phyloP scores from a whole-genome alignment of 2,888 invertebrate species.

The Clistopyga incitator region DNA sequence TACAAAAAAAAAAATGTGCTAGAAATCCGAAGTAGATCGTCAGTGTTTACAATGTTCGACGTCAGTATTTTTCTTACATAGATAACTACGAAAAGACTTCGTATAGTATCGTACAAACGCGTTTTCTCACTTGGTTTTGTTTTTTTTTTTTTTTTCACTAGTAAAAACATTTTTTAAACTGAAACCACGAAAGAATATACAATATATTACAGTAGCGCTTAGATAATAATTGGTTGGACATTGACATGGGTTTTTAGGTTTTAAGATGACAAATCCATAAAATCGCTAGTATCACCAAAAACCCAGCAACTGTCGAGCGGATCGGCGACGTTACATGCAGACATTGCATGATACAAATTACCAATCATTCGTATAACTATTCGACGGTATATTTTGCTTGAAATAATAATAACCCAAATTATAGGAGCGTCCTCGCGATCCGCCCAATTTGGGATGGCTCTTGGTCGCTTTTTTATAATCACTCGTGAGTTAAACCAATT shows the following conservation, averaged over 20 bases:
- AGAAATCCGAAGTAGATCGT: slow-evolving; percentile 35
- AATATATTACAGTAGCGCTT: slow-evolving; percentile 81
- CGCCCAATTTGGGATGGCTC: not conserved
- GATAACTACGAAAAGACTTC: slow-evolving; percentile 32
- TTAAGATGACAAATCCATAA: slow-evolving; percentile 43
- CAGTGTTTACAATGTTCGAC: slow-evolving; percentile 8
- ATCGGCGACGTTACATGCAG: slow-evolving; percentile 6
- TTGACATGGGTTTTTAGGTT: slow-evolving; percentile 68
- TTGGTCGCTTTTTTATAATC: not conserved
- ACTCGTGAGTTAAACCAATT: too few species aligned
- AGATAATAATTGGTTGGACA: slow-evolving; percentile 73
- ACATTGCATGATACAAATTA: slow-evolving; percentile 9
- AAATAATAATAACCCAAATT: slow-evolving; percentile 13
- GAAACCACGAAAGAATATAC: slow-evolving; percentile 80
- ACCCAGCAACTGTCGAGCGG: slow-evolving; percentile 13
- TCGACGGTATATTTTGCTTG: slow-evolving; percentile 9
- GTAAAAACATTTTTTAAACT: slow-evolving; percentile 73
- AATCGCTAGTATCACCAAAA: slow-evolving; percentile 29
- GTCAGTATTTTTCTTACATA: slow-evolving; percentile 30
- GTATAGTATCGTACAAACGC: slow-evolving; percentile 51
- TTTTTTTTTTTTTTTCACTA: slow-evolving; percentile 66
- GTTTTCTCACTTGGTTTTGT: slow-evolving; percentile 35
- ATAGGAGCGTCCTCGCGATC: not conserved
- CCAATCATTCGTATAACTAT: slow-evolving; percentile 17
- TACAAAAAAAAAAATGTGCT: slow-evolving; percentile 14